These are phyloP conservation scores for Sebastes steindachneri DNA, from an alignment of 2,797 vertebrate genomes.

Conservation along the genomic window DNA sequence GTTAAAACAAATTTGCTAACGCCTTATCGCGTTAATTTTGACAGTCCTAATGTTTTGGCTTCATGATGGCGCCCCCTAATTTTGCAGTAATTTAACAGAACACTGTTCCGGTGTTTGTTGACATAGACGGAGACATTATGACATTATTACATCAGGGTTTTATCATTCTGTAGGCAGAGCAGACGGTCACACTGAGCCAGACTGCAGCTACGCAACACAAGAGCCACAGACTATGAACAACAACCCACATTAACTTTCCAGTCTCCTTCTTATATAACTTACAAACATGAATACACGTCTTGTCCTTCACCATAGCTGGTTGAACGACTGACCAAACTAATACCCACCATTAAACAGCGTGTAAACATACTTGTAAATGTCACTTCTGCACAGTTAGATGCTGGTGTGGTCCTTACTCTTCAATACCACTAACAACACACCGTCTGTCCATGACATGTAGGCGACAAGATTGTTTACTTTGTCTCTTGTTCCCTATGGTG, in stretches of 20 bases:
- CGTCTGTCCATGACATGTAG: neutral
- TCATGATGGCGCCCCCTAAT: neutral
- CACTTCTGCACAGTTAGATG: neutral
- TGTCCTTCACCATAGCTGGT: neutral
- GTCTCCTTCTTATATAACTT: neutral
- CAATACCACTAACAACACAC: neutral
- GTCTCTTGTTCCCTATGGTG: neutral
- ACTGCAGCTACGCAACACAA: neutral
- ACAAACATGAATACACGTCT: neutral
- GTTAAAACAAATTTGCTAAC: too few species aligned
- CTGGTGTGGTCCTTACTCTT: neutral
- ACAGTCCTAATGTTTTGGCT: neutral
- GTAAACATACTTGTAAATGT: neutral
- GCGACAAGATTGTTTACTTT: neutral
- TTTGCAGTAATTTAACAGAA: neutral
- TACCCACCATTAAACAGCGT: neutral
- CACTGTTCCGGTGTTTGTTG: neutral
- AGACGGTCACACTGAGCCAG: neutral
- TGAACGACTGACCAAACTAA: neutral
- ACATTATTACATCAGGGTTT: neutral
- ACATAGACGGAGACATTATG: neutral
- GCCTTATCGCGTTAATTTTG: accelerated
- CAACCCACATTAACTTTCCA: neutral
- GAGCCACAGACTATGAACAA: neutral
- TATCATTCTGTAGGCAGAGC: too few species aligned